Base-by-base conservation (phyloP, 2,113 vertebrate species). In the Urocitellus parryii region DNA sequence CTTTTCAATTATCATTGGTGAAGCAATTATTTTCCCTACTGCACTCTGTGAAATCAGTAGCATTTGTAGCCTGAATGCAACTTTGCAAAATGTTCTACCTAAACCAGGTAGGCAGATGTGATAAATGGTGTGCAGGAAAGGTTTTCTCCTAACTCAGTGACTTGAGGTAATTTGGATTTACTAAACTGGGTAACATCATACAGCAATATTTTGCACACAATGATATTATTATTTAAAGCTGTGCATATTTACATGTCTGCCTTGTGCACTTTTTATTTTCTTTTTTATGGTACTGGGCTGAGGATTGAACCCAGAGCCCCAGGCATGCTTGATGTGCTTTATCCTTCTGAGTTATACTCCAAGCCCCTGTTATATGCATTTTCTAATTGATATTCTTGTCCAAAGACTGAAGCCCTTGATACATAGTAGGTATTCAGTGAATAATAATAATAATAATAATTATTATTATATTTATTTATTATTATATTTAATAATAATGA, bases 171-270 rank as follows among this genome's bases (percentile, higher is more conserved):
- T 96, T 95, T 82, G 58, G 32, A 88, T 94, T 96, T 94, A 29
- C 32, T 88, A 96, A 92, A 78, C 53, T 77, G 85, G 13, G 34
- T 88, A 77, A 78, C 90, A 90, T 80, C 53, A 45, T 51, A 90
- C 34, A 90, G 8, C n/a, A 87, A 39, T 29, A 7, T 91, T 80
- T 67, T 84, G 1, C 39, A 67, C 5, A 96, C 18, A 22, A 12
- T 87, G 13, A 73, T 77, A 51, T 94, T 89, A 89, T 81, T 93
- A 97, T 91, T 79, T 96, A 92, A 96, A 94, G 29, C 9, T 85
- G 56, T 67, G 32, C 53, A 85, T 95, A 12, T 84, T 88, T 78
- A 10, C 27, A 63, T 68, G 18, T 94, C 45, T 94, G 8, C 6
- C 20, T 63, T 25, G 2, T 85, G 10, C 25, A 24, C 85, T 91